Percentiles rank a stretch among this genome's conserved stretches.
Conservation (phyloP, 2,797 vertebrate species). For the Crax fasciolata region DNA sequence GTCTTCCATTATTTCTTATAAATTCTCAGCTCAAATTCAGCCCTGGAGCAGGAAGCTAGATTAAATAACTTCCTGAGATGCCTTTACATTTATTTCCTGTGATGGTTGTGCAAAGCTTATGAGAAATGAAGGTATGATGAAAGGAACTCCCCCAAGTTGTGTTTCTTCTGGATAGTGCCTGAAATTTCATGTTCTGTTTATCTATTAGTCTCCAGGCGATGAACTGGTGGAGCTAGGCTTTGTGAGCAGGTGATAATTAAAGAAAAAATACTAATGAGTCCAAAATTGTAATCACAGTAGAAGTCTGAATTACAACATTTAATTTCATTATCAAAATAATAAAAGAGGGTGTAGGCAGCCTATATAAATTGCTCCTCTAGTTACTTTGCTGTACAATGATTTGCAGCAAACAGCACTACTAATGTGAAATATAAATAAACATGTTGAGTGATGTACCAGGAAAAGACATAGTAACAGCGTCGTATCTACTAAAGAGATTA, state of each 20-base stretch:
- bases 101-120: conserved; percentile 36
- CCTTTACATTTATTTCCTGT: conserved; percentile 70
- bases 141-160: neutral
- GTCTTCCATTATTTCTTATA: conserved; percentile 50
- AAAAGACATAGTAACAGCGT: neutral
- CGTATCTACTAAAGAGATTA: neutral
- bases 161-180: neutral
- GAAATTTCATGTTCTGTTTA: neutral
- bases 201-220: neutral
- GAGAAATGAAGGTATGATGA: conserved; percentile 42
- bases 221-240: neutral
- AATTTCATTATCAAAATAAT: neutral
- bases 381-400: neutral
- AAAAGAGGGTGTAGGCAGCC: neutral
- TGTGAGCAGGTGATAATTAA: neutral
- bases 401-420: neutral
- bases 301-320: neutral
- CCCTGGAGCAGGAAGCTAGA: conserved; percentile 45
- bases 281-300: neutral
- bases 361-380: neutral
- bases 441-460: neutral
- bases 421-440: neutral
- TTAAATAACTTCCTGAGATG: conserved; percentile 62
- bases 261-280: neutral
- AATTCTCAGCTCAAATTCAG: conserved; percentile 38